Percentiles rank a stretch among this genome's conserved stretches.
Evolutionary conservation across 2,113 vertebrate species (phyloP).

Genomic region (Pandion haliaetus): DNA sequence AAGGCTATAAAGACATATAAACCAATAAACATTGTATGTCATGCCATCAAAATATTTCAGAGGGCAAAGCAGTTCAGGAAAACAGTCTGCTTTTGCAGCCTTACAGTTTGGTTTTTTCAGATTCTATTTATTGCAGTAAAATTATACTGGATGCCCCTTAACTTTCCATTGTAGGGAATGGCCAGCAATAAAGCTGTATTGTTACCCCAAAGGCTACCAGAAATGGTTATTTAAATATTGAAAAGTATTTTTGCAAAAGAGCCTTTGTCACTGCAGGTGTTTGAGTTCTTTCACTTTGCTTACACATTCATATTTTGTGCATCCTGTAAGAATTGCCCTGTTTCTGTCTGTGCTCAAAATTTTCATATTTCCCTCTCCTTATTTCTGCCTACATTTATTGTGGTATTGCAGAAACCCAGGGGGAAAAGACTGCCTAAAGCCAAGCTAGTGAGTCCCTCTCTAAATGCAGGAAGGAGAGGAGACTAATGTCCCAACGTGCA

Average conservation of each 20-base stretch:
- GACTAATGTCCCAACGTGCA: neutral
- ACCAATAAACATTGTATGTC: conserved; percentile 37
- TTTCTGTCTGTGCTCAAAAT: neutral
- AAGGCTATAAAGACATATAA: conserved; percentile 43
- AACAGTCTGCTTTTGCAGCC: neutral
- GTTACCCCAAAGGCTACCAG: neutral
- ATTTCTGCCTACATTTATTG: neutral
- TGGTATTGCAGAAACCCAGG: neutral
- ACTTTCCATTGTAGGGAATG: neutral
- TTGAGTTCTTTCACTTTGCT: neutral
- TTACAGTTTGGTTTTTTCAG: neutral
- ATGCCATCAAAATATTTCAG: conserved; percentile 32
- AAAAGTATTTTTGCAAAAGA: neutral
- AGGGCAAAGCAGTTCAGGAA: neutral
- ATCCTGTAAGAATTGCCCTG: neutral
- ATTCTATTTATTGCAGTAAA: neutral
- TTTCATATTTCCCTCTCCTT: neutral
- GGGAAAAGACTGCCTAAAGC: neutral
- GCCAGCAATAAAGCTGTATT: neutral
- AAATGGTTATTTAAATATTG: neutral
- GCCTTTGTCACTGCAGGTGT: neutral
- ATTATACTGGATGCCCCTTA: neutral
- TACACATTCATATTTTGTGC: neutral
- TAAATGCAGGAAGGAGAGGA: neutral
- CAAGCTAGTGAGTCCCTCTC: neutral